A percentile compares a stretch with the other conserved stretches of the same genome.
These are phyloP conservation scores for Ursus arctos DNA, from an alignment of 2,113 vertebrate genomes.

Conservation along the genomic window DNA sequence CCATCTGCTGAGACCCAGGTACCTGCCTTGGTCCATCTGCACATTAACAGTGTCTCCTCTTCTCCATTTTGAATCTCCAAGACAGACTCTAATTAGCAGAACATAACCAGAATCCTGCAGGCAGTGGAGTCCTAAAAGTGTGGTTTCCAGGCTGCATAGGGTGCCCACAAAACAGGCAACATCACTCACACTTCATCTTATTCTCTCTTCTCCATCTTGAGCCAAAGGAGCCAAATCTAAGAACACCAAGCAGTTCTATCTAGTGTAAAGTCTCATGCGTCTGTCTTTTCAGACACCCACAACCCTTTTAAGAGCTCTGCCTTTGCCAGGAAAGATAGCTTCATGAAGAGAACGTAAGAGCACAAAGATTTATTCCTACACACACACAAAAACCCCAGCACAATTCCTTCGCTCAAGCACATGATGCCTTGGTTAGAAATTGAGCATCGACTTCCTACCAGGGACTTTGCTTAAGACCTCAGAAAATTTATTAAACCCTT, in stretches of 20 bases:
- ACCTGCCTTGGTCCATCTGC: neutral
- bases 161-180: neutral
- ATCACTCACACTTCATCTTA: neutral
- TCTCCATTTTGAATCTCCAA: neutral
- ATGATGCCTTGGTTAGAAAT: neutral
- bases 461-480: neutral
- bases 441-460: neutral
- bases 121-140: neutral
- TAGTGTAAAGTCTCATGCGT: neutral
- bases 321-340: neutral
- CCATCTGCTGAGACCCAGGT: neutral
- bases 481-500: slow-evolving; percentile 15
- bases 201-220: slow-evolving; percentile 21
- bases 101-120: neutral
- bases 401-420: neutral
- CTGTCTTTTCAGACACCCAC: neutral
- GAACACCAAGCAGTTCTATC: neutral
- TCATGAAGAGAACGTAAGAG: neutral
- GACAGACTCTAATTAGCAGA: neutral
- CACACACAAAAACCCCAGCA: neutral
- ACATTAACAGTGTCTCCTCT: neutral
- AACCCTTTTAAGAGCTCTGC: neutral
- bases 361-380: neutral
- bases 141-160: neutral
- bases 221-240: slow-evolving; percentile 13